A percentile compares a stretch with the other conserved stretches of the same genome.
Evolutionary conservation across 2,113 vertebrate species (phyloP).

Genomic region (Lathamus discolor): DNA sequence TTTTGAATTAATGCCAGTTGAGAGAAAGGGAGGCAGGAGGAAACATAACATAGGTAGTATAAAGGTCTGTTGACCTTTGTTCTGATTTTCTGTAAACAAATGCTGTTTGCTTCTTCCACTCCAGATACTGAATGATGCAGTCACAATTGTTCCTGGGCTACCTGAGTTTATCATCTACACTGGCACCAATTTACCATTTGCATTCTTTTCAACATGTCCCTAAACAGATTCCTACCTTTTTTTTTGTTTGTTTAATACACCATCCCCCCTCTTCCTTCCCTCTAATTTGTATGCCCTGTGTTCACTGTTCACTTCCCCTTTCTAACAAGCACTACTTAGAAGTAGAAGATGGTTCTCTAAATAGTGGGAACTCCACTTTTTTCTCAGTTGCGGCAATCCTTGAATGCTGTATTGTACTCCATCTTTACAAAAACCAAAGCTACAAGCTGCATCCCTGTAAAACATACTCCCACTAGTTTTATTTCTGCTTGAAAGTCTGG

Average conservation of each 20-base stretch:
- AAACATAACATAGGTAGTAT: not conserved
- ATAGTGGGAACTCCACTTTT: not conserved
- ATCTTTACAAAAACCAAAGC: not conserved
- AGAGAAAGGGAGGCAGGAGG: not conserved
- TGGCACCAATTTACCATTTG: not conserved
- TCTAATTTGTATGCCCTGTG: not conserved
- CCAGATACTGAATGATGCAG: not conserved
- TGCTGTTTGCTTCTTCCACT: not conserved
- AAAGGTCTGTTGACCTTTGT: not conserved
- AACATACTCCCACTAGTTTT: not conserved
- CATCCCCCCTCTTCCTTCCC: too few relatives aligned
- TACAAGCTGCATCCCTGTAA: not conserved
- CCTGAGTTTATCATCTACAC: not conserved
- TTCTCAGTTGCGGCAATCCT: not conserved
- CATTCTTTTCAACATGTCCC: not conserved
- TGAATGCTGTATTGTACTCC: not conserved
- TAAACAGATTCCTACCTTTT: not conserved
- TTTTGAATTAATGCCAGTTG: not conserved
- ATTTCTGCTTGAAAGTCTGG: not conserved
- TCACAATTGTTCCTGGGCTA: not conserved
- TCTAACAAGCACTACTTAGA: not conserved
- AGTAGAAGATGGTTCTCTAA: not conserved
- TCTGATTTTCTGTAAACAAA: not conserved
- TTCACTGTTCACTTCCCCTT: constrained; percentile 9
- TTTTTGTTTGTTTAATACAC: not conserved